These are phyloP conservation scores for Platysternon megacephalum DNA, from an alignment of 2,113 vertebrate species.

Conservation along the genomic window DNA sequence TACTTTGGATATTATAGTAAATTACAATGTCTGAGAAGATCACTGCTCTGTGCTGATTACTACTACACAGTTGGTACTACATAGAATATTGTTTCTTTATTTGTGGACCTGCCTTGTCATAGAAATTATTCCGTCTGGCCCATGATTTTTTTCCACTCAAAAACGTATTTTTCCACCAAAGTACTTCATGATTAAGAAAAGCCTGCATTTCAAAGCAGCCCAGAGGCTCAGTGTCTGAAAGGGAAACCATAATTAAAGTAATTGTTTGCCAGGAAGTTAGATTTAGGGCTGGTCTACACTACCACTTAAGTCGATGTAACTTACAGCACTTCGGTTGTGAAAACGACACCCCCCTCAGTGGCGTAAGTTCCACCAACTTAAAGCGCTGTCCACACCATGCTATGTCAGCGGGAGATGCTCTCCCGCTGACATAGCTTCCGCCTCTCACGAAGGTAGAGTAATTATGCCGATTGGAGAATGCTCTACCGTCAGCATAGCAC, in stretches of 20 bases:
- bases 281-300: not conserved
- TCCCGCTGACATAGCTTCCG: too few species aligned
- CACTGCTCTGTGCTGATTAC: not conserved
- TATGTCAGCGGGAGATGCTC: too few species aligned
- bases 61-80: not conserved
- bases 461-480: too few species aligned
- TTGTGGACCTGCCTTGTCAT: not conserved
- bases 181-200: not conserved
- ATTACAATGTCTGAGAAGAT: not conserved
- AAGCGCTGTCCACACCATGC: too few species aligned
- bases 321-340: too few species aligned
- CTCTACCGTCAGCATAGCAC: too few species aligned
- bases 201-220: not conserved
- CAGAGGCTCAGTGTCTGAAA: not conserved
- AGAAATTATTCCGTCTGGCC: slow-evolving; percentile 1
- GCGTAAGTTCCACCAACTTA: too few species aligned
- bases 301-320: not conserved
- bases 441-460: too few species aligned
- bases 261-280: not conserved
- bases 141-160: not conserved
- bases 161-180: fast-evolving
- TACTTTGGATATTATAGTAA: not conserved
- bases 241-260: not conserved
- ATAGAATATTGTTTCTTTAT: slow-evolving; percentile 33
- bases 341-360: too few species aligned